Conservation (phyloP, 2,888 invertebrate species). For the Melinopterus prodromus region DNA sequence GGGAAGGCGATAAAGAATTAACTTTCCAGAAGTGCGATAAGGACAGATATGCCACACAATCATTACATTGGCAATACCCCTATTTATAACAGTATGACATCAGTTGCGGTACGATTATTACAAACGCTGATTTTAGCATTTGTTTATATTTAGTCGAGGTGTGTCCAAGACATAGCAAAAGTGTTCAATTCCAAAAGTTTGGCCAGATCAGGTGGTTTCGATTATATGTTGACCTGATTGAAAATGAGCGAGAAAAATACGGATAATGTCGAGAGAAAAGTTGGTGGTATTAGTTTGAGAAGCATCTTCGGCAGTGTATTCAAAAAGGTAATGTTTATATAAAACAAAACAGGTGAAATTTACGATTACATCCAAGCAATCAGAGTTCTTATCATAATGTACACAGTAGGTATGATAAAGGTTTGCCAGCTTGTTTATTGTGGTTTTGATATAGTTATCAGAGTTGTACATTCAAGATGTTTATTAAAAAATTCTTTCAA, state of each 20-base stretch:
- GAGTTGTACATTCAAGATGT: background rate
- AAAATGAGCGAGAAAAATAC: conserved; percentile 33
- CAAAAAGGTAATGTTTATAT: conserved; percentile 39
- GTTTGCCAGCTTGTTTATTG: background rate
- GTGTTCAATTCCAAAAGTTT: background rate
- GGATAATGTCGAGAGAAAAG: conserved; percentile 32
- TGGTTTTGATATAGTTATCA: conserved; percentile 22
- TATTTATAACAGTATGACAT: conserved; percentile 25
- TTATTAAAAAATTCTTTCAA: conserved; percentile 4
- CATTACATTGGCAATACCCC: background rate
- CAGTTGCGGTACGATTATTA: conserved; percentile 8
- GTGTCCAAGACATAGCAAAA: background rate
- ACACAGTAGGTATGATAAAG: background rate
- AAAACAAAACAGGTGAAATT: background rate
- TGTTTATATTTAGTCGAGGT: conserved; percentile 14
- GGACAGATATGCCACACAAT: background rate
- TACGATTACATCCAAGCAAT: background rate
- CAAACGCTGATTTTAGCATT: conserved; percentile 15
- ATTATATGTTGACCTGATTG: background rate
- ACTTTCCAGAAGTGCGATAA: background rate
- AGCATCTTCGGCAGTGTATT: conserved; percentile 36
- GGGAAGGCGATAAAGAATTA: background rate
- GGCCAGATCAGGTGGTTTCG: background rate
- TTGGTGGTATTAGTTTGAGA: conserved; percentile 39
- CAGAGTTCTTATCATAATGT: conserved; percentile 7